phyloP scores from a whole-genome alignment of 1,140 invertebrate genomes.

The Mya arenaria region DNA sequence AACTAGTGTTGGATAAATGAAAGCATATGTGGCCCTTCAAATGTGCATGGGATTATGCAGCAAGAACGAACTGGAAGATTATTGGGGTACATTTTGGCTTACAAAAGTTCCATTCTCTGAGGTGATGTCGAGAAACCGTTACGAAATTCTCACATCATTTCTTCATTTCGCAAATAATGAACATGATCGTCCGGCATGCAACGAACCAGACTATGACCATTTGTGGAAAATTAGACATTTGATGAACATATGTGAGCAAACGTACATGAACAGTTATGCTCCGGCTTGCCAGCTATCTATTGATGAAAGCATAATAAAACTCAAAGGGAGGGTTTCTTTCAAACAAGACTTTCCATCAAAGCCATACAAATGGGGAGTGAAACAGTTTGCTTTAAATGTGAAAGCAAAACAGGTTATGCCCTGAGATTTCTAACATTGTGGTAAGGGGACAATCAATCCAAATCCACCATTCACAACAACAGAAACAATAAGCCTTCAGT shows the following conservation, averaged over 20 bases:
- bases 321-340: background rate
- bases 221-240: slow-evolving; percentile 15
- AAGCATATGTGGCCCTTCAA: slow-evolving; percentile 5
- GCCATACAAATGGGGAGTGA: background rate
- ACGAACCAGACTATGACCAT: background rate
- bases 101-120: background rate
- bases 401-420: slow-evolving; percentile 24
- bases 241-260: slow-evolving; percentile 13
- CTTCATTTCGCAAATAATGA: slow-evolving; percentile 31
- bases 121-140: slow-evolving; percentile 16
- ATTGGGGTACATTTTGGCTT: background rate
- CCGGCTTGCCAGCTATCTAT: background rate
- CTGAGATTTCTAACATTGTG: background rate
- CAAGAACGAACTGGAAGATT: slow-evolving; percentile 14
- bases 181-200: background rate
- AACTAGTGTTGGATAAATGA: background rate
- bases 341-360: slow-evolving; percentile 12
- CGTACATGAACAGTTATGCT: background rate
- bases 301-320: background rate
- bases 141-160: slow-evolving; percentile 4
- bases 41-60: slow-evolving; percentile 21
- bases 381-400: slow-evolving; percentile 20
- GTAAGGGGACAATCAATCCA: background rate
- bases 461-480: background rate
- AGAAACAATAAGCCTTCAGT: background rate